Conservation (phyloP, 2,113 vertebrate genomes). For the Helogale parvula region DNA sequence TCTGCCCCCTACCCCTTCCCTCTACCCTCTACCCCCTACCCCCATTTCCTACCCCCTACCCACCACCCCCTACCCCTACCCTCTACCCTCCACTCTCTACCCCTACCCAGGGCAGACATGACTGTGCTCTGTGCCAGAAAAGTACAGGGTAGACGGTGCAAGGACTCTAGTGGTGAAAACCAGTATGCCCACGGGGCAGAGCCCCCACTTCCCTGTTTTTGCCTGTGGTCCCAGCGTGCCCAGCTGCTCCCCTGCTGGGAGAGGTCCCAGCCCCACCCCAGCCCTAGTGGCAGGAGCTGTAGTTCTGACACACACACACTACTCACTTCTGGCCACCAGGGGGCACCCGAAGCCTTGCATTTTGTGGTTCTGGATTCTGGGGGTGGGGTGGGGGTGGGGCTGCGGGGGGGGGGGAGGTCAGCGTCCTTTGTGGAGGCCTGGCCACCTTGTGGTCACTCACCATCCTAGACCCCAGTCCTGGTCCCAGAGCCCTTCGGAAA, state of each 20-base stretch:
- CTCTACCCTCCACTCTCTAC: fast-evolving
- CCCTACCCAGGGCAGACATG: fast-evolving
- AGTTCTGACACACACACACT: neutral
- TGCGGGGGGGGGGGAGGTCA: no score
- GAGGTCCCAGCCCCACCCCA: neutral
- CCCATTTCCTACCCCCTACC: no score
- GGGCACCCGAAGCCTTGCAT: neutral
- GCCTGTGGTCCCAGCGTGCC: neutral
- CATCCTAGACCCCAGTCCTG: neutral
- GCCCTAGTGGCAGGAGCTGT: fast-evolving
- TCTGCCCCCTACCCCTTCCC: no score
- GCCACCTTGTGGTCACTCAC: neutral
- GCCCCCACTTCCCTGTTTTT: neutral
- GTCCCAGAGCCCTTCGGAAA: neutral
- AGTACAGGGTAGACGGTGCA: neutral
- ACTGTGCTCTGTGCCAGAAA: neutral
- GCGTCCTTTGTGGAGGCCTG: neutral
- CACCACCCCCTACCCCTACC: fast-evolving
- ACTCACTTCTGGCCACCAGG: neutral
- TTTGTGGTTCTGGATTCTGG: neutral
- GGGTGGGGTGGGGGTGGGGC: no score
- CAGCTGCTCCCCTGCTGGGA: no score
- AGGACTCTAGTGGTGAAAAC: fast-evolving
- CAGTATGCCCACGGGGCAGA: fast-evolving
- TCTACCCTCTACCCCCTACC: no score